Evolutionary conservation across 2,797 vertebrate genomes (phyloP).

Genomic region (Menidia menidia): DNA sequence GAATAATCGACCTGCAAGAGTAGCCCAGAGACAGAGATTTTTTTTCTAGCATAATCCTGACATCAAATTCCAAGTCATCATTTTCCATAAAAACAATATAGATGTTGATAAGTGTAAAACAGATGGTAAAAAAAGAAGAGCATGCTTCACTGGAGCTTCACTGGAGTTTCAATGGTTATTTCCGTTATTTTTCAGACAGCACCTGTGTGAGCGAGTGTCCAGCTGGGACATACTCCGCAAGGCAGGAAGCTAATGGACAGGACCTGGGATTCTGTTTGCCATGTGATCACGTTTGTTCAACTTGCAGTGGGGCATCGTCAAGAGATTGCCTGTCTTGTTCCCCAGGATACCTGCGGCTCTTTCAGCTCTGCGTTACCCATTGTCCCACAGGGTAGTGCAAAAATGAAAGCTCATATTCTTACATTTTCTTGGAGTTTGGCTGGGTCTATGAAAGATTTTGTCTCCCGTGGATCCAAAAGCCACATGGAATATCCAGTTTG

Average conservation of each 20-base stretch:
- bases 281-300: conserved; percentile 79
- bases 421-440: no score
- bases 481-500: no score
- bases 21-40: background rate
- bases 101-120: no score
- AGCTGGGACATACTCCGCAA: conserved; percentile 70
- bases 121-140: no score
- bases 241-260: conserved; percentile 78
- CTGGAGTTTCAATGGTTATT: background rate
- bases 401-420: background rate
- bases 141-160: no score
- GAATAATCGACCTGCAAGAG: background rate
- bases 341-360: conserved; percentile 75
- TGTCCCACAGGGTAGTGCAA: conserved; percentile 81
- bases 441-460: no score
- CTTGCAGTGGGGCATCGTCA: conserved; percentile 77
- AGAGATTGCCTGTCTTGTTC: conserved; percentile 83
- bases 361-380: conserved; percentile 80
- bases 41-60: no score
- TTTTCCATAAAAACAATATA: no score
- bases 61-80: no score
- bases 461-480: no score
- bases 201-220: conserved; percentile 80
- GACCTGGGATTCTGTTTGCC: conserved; percentile 80
- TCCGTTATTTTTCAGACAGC: conserved; percentile 66